Base-by-base conservation (phyloP, 2,888 invertebrate genomes). In the Limulus polyphemus region DNA sequence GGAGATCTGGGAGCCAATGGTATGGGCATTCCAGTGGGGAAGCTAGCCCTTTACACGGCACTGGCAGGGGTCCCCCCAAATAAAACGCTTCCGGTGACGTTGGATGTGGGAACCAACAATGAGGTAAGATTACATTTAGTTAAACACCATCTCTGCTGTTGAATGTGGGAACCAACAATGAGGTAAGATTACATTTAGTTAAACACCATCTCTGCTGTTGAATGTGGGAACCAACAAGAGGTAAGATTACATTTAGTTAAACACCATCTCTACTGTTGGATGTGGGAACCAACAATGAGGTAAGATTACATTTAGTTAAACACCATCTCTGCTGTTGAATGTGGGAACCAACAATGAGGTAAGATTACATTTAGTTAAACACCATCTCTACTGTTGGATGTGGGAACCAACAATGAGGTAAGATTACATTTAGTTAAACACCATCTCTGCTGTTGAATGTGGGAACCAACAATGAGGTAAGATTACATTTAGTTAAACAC, bases 11-110 rank as follows among this genome's bases (percentile, higher is more conserved):
- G 99, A 10, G 93, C 91, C 5, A 88, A 90, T 75, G 99, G 99
- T 12, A 99, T 99, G 95, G 99, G 98, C 63, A 99, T 99, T 73
- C 98, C 99, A 1, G 87, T 97, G 54, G 99, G 99, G 67, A 99
- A 99, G 79, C 80, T 99, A 69, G 84, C 97, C 5, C 81, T 99
- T 11, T 99, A 99, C 80, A 97, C 98, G 7, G 98, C 97, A 0
- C 80, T 99, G 63, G 98, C 93, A 46, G 97, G 95, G 63, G 90
- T 99, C 72, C 91, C 92, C 75, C 99, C 99, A 0, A 85, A 88
- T 70, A 90, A 95, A 77, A 93, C 93, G 74, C 81, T 99, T 67
- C 99, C 99, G 50, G 85, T 99, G 71, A 88, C 90, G 0, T 79
- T 99, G 52, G 95, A 98, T 74, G 94, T 93, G 58, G 95, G 95